Conservation (phyloP, 2,113 vertebrate genomes). For the Scomber colias region DNA sequence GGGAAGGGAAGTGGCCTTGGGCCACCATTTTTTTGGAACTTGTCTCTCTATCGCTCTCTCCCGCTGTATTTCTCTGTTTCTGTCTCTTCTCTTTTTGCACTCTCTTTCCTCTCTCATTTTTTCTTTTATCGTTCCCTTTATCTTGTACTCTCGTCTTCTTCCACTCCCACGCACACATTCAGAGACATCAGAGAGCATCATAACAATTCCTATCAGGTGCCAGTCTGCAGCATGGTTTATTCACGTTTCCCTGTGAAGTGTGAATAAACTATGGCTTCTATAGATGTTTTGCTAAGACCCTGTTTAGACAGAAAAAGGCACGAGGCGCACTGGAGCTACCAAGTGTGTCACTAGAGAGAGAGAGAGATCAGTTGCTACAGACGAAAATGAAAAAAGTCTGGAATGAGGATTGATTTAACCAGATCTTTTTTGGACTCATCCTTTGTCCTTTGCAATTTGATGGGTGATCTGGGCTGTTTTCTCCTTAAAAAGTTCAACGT, state of each 20-base stretch:
- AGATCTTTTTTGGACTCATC: not conserved
- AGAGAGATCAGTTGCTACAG: not conserved
- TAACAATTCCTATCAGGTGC: conserved; percentile 61
- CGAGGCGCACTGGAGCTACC: conserved; percentile 1
- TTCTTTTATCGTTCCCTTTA: conserved; percentile 14
- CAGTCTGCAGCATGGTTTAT: conserved; percentile 60
- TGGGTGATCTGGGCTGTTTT: not conserved
- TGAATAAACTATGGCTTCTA: not conserved
- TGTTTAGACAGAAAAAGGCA: conserved; percentile 25
- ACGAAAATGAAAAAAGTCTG: not conserved
- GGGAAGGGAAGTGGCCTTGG: conserved; percentile 42
- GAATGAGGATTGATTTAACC: not conserved
- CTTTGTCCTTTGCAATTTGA: conserved; percentile 6
- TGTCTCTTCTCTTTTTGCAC: not conserved
- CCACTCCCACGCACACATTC: conserved; percentile 41
- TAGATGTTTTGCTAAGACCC: conserved; percentile 23
- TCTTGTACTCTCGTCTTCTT: conserved; percentile 16
- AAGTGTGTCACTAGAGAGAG: not conserved
- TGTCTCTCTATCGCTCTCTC: conserved; percentile 12
- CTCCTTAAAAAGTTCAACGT: not conserved
- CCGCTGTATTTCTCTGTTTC: not conserved
- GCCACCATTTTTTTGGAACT: conserved; percentile 27
- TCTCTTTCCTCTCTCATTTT: not conserved
- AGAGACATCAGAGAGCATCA: conserved; percentile 53
- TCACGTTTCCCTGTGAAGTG: conserved; percentile 42